Conservation (phyloP, 2,113 vertebrate genomes). For the Callospermophilus lateralis region DNA sequence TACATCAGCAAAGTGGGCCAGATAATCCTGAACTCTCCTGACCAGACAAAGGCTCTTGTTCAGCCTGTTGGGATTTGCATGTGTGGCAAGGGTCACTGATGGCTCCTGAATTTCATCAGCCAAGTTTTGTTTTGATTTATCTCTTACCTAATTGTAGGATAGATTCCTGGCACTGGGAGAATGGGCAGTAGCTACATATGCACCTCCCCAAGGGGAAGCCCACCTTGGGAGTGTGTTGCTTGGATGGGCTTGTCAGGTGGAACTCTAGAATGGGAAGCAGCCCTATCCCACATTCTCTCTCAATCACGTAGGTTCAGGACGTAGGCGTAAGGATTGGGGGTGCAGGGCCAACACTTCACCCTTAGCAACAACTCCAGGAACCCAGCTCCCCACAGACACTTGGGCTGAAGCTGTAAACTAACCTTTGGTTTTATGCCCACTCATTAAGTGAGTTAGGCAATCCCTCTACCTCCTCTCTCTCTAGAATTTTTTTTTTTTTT, state of each 20-base stretch:
- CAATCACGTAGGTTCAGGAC: neutral
- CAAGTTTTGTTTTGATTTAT: slow-evolving; percentile 87
- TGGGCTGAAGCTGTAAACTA: neutral
- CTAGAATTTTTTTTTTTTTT: no score
- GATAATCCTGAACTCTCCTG: slow-evolving; percentile 87
- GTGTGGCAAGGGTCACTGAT: slow-evolving; percentile 84
- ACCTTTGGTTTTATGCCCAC: neutral
- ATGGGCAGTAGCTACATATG: slow-evolving; percentile 56
- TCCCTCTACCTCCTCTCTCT: neutral
- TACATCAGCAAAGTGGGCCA: slow-evolving; percentile 91
- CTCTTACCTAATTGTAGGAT: slow-evolving; percentile 79
- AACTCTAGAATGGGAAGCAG: neutral
- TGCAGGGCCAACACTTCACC: neutral
- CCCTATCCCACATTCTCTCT: neutral
- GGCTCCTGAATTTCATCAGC: slow-evolving; percentile 89
- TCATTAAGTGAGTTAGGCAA: neutral
- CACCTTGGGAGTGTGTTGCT: neutral
- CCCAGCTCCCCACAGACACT: neutral
- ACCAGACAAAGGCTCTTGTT: slow-evolving; percentile 83
- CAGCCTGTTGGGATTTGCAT: slow-evolving; percentile 87
- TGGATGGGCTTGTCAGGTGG: neutral
- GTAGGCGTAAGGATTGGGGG: neutral
- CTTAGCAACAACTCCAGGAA: neutral
- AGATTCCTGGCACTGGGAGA: slow-evolving; percentile 84
- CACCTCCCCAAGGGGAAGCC: slow-evolving; percentile 57